Conservation (phyloP, 2,797 vertebrate species). For the Tamandua tetradactyla region DNA sequence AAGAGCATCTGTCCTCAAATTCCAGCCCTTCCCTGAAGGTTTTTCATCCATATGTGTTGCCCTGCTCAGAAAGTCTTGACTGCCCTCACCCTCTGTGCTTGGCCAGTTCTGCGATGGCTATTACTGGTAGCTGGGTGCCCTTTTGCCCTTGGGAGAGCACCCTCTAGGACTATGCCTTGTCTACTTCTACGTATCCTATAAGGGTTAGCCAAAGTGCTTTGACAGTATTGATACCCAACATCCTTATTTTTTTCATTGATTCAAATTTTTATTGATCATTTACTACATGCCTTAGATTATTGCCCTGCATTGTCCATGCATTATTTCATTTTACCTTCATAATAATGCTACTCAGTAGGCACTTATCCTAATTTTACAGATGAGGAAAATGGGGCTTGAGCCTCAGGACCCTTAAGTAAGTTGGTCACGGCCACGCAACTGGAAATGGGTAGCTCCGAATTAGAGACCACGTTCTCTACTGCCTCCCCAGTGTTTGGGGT, state of each 20-base stretch:
- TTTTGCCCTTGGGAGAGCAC: not conserved
- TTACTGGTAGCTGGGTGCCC: not conserved
- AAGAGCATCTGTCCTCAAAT: too few relatives aligned
- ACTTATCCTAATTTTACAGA: not conserved
- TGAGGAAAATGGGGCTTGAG: not conserved
- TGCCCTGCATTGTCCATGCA: not conserved
- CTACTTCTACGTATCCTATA: not conserved
- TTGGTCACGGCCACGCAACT: not conserved
- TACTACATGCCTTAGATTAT: not conserved
- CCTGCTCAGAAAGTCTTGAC: too few relatives aligned
- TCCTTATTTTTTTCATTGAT: not conserved
- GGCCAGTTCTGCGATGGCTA: not conserved
- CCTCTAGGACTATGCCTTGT: not conserved
- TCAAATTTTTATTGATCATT: too few relatives aligned
- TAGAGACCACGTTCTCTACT: not conserved
- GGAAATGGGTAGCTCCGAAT: not conserved
- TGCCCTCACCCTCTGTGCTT: not conserved
- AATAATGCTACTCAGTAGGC: not conserved
- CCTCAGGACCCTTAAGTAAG: not conserved
- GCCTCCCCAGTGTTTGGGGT: not conserved
- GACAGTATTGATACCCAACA: not conserved
- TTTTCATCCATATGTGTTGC: not conserved
- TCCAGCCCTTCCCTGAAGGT: not conserved
- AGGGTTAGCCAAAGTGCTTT: not conserved
- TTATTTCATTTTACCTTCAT: constrained; percentile 27